Conservation (phyloP, 2,797 vertebrate genomes). For the Loris lydekkerianus region DNA sequence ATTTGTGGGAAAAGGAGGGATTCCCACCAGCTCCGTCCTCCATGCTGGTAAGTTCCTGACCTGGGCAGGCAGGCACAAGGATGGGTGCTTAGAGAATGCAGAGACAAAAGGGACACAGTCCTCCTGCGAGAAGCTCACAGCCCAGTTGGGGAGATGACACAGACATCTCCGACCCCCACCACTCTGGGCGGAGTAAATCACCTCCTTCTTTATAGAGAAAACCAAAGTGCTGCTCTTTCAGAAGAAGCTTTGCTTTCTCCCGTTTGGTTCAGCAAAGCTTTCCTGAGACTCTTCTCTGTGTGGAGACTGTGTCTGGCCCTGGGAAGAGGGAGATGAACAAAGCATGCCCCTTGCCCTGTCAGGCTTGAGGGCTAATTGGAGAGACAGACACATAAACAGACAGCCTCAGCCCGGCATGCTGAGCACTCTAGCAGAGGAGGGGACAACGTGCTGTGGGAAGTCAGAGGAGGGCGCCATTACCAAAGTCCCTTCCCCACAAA, state of each 20-base stretch:
- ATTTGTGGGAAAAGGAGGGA: background rate
- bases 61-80: background rate
- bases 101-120: background rate
- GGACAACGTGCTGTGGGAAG: conserved; percentile 67
- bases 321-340: conserved; percentile 65
- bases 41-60: background rate
- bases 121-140: background rate
- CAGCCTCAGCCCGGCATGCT: conserved; percentile 20
- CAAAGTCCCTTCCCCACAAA: background rate
- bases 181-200: background rate
- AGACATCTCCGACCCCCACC: background rate
- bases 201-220: background rate
- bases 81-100: background rate
- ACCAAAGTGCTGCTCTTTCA: background rate
- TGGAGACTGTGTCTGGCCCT: conserved; percentile 30
- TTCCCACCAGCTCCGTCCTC: background rate
- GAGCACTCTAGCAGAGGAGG: conserved; percentile 32
- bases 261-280: background rate
- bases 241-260: background rate
- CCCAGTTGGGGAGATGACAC: background rate
- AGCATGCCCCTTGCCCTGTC: conserved; percentile 60
- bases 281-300: conserved; percentile 35
- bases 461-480: conserved; percentile 64
- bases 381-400: conserved; percentile 77
- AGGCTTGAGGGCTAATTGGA: conserved; percentile 72